These are phyloP conservation scores for Drosophila kurseongensis DNA, from an alignment of 1,140 invertebrate species.

Conservation along the genomic window DNA sequence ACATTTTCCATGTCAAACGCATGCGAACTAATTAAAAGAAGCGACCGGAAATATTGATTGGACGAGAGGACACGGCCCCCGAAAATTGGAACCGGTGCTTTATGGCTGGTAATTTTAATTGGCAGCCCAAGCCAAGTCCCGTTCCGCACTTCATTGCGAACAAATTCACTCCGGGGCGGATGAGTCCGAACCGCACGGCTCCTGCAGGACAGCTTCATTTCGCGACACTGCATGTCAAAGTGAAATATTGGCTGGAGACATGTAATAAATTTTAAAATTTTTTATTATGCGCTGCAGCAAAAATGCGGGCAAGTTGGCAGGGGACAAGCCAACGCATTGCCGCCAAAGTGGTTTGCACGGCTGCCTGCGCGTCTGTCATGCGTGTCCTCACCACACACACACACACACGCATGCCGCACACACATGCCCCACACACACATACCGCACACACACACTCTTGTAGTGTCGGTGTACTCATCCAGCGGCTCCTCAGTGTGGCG, in stretches of 20 bases:
- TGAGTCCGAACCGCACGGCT: neutral
- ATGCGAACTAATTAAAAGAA: slow-evolving; percentile 72
- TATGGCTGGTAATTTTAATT: slow-evolving; percentile 68
- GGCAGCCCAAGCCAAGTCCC: slow-evolving; percentile 61
- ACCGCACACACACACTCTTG: neutral
- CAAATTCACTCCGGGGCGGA: slow-evolving; percentile 62
- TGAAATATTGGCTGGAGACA: slow-evolving; percentile 84
- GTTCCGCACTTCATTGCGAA: slow-evolving; percentile 61
- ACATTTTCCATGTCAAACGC: slow-evolving; percentile 57
- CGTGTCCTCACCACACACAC: slow-evolving; percentile 74
- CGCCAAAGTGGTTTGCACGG: slow-evolving; percentile 81
- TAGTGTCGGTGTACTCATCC: slow-evolving; percentile 59
- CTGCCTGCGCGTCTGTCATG: slow-evolving; percentile 80
- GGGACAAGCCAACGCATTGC: slow-evolving; percentile 63
- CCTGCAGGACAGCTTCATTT: slow-evolving; percentile 75
- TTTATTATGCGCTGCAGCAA: slow-evolving; percentile 72
- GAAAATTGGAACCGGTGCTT: slow-evolving; percentile 4
- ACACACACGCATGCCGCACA: neutral
- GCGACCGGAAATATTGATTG: slow-evolving; percentile 73
- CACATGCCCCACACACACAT: neutral
- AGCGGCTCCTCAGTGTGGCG: slow-evolving; percentile 77
- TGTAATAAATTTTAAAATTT: slow-evolving; percentile 84
- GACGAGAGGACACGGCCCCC: slow-evolving; percentile 20
- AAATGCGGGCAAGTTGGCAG: slow-evolving; percentile 27
- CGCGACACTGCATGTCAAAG: slow-evolving; percentile 83